Evolutionary conservation across 2,113 vertebrate species (phyloP), one percentile per base, ranked within the genome.

Genomic region (Blennius ocellaris): DNA sequence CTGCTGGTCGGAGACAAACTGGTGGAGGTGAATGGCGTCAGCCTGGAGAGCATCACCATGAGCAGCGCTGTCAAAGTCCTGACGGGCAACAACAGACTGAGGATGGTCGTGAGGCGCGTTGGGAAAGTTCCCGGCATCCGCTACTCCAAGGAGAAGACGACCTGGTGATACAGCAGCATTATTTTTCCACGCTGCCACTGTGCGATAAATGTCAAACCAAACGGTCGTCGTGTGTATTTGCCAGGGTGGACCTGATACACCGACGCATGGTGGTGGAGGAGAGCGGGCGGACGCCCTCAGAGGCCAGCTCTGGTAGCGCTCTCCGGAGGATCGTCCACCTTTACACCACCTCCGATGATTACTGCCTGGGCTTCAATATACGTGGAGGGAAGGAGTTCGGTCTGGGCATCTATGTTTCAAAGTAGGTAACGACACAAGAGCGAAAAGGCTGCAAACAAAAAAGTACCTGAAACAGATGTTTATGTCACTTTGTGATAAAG

Each of bases 351-450:
- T 97, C 97, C 0, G 97, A 98, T 0, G 97, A 98, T 89, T 95
- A 94, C 92, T 98, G 96, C 87, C 94, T 98, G 73, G 97, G 97
- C 69, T 98, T 98, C 92, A 98, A 98, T 89, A 97, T 98, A 86
- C 95, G 97, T 0, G 97, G 97, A 0, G 97, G 97, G 21, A 96
- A 94, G 82, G 97, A 98, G 88, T 98, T 97, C 0, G 97, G 97
- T 78, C 94, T 98, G 6, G 97, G 97, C 77, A 98, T 98, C 90
- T 98, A 97, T 0, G 96, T 98, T 77, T 98, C 97, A 87, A 98
- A 96, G 97, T 98, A 94, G 0, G 92, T 53, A 0, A 39, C 5
- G 8, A 36, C 16, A 7, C 10, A 15, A 43, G 48, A 45, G 38
- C 3, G 21, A 39, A 30, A 21, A 50, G 16, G n/a, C 21, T 30